phyloP scores from a whole-genome alignment of 2,113 vertebrate species.

The Alligator sinensis region DNA sequence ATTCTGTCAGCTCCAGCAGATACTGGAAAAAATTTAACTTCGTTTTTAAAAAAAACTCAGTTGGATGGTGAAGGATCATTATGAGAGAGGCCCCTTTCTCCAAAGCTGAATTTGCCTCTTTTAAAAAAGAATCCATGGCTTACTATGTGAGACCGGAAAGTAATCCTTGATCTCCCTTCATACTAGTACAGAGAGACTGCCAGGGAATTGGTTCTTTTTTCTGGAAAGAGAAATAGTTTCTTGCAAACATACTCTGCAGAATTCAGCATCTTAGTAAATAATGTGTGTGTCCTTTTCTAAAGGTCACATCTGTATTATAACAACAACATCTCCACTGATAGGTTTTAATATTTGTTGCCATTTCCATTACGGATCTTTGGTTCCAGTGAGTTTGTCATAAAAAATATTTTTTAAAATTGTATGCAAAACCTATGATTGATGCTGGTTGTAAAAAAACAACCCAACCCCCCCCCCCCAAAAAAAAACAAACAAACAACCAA shows the following conservation, averaged over 20 bases:
- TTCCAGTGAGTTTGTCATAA: neutral
- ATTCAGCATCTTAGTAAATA: neutral
- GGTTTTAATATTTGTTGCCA: neutral
- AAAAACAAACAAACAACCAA: neutral
- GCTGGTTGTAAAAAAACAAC: neutral
- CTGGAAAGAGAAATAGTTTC: neutral
- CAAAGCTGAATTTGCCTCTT: neutral
- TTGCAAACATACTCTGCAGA: neutral
- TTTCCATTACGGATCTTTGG: neutral
- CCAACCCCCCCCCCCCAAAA: too few relatives aligned
- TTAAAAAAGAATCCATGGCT: neutral
- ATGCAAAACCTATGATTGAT: neutral
- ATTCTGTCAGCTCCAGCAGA: neutral
- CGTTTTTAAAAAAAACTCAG: too few relatives aligned
- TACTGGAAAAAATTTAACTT: neutral
- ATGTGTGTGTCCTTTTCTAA: neutral
- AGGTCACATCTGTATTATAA: accelerated
- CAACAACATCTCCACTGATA: neutral
- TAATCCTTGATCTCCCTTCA: neutral
- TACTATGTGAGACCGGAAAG: neutral
- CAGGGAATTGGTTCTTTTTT: too few relatives aligned
- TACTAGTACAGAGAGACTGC: neutral
- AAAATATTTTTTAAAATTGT: neutral
- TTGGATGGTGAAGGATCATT: neutral
- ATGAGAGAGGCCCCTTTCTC: neutral